Evolutionary conservation across 1,140 invertebrate species (phyloP), one percentile per base, ranked within the genome.

Genomic region (Drosophila quadrilineata): DNA sequence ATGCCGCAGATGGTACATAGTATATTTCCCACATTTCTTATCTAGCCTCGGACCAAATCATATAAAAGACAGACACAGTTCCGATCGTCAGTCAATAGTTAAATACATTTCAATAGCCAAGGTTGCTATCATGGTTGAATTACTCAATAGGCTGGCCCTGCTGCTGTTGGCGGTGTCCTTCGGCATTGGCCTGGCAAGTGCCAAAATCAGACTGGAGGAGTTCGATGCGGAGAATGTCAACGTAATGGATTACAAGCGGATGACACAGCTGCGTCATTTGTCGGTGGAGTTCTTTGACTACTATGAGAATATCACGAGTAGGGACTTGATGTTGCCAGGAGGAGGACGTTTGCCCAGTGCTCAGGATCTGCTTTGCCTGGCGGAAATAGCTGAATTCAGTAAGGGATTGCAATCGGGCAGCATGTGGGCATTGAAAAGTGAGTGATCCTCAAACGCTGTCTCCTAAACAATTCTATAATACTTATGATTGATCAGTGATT

Each of bases 371-470:
- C 26, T 31, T 5, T 82, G 76, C 8, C 3, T 59, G 2, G 35
- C 43, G 0, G 76, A 82, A 6, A n/a, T 82, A 38, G 16, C 45
- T 0, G 28, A 52, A 12, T 21, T 75, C 6, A 62, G 54, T 26
- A 9, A 16, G 1, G 53, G 36, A 12, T 9, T 82, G 8, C 12
- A 28, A 0, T 22, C 56, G 0, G 38, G 43, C 33, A 60, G 53
- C 9, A 1, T 17, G 0, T 75, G 76, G 75, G 75, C 76, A 8
- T 10, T 75, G 3, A 17, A 1, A 12, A 72, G 76, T 82, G 40
- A 62, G 75, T 73, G 19, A 10, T 3, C 3, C 17, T 40, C 4
- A 19, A 3, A 2, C 4, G 0, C 45, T 21, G 16, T 40, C 6
- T 2, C 0, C 2, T 17, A 16, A 16, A 16, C 33, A 9, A 14